Evolutionary conservation across 2,888 invertebrate species (phyloP).

Genomic region (Panzeria rudis): DNA sequence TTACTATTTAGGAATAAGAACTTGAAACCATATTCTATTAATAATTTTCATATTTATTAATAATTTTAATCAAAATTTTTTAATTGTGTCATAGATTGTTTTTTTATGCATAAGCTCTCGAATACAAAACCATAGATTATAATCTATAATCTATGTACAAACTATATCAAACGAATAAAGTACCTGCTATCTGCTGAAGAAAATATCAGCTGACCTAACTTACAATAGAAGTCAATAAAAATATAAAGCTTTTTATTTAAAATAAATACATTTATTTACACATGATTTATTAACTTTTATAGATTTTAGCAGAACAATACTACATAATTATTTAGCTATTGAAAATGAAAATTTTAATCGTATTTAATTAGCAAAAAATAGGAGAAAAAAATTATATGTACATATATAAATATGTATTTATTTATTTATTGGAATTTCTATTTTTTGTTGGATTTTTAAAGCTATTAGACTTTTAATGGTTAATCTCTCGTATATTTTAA

Average conservation of each 20-base stretch:
- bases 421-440: conserved; percentile 11
- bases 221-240: background rate
- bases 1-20: no score
- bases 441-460: conserved; percentile 1
- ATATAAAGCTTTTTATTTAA: background rate
- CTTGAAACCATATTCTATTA: no score
- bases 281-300: background rate
- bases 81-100: no score
- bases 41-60: no score
- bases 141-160: no score
- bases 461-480: conserved; percentile 36
- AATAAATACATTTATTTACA: background rate
- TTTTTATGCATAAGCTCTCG: no score
- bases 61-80: no score
- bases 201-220: background rate
- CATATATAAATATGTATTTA: conserved; percentile 15
- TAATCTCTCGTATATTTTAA: conserved; percentile 25
- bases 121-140: no score
- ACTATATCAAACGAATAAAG: no score
- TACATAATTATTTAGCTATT: conserved; percentile 9
- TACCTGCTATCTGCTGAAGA: no score
- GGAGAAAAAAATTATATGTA: background rate
- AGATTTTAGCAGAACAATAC: background rate
- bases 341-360: background rate
- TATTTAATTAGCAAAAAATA: conserved; percentile 8